Evolutionary conservation across 2,113 vertebrate genomes (phyloP), one percentile per base, ranked within the genome.

Genomic region (Gadus macrocephalus): DNA sequence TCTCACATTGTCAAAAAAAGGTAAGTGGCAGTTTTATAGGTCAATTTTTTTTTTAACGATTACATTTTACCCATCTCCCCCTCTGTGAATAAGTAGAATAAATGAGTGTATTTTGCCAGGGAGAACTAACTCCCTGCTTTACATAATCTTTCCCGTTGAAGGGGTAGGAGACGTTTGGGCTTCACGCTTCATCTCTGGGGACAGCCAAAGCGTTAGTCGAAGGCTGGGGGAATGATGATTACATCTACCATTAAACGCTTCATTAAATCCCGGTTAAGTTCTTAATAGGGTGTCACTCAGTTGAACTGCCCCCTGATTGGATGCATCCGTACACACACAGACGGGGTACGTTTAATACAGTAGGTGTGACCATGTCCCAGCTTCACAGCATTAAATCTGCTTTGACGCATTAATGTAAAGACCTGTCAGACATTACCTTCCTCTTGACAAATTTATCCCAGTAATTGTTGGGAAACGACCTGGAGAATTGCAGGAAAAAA

Each of bases 381-480:
- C 15, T 20, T 19, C 73, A 22, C 35, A 65, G 58, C 42, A 64
- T 27, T 14, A 17, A 66, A 70, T 15, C 53, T 38, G 17, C 7
- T 49, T 49, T 49, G 2, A 12, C 11, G 8, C 31, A 5, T 35
- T 35, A 35, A 14, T 9, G 42, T 49, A 9, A 49, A 49, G 5
- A 9, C 8, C 42, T 9, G 9, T 49, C 42, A 9, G 42, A 60
- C 38, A 66, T 75, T 86, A 93, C 93, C 92, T 93, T 93, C 69
- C 91, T 88, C 80, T 98, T 98, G 55, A 98, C 96, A 94, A 98
- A 98, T 83, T 97, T 98, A 84, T 98, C 96, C 96, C 96, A 98
- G 61, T 98, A 98, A 82, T 97, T 97, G 85, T 94, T 97, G 62
- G 96, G 96, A 88, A 97, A 98, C 68, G 96, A 98, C 71, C 96